Evolutionary conservation across 2,797 vertebrate genomes (phyloP), one percentile per base, ranked within the genome.

Genomic region (Thamnophis elegans): DNA sequence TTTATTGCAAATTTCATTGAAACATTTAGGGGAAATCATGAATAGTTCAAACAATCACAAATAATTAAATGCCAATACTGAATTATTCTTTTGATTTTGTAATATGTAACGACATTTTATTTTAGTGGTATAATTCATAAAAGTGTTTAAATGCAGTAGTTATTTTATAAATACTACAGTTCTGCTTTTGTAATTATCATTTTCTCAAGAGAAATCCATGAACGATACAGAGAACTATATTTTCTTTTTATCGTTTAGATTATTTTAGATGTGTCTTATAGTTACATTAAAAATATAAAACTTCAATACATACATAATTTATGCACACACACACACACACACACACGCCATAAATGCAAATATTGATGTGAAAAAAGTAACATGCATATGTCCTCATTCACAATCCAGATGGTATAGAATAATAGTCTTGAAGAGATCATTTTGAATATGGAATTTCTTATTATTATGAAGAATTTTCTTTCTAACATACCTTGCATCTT

Each of bases 141-240:
- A 90, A 13, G 10, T 32, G 53, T 87, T 90, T 87, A 73, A 73
- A 88, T 53, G 62, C 42, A 60, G 47, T 59, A 54, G 82, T 88
- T 32, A 90, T 90, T 92, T 90, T 92, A 47, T 86, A 62, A 28
- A 73, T 73, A 55, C 2, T 47, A 87, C 55, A 42, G 56, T 92
- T 90, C 60, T 60, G 86, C 92, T 90, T 92, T 90, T 51, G 53
- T 90, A 90, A 90, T 89, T 58, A 53, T 90, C 26, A 73, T 1
- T 90, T 68, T 51, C 87, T 54, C 68, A 87, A 59, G 58, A 58
- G 90, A 86, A 68, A 65, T 26, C 78, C 59, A 90, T 90, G 56
- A 92, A 90, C 51, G 90, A 87, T 60, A 68, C n/a, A 60, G 89
- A 86, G 59, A 82, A 59, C 68, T 82, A 89, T 16, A 28, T n/a